These are phyloP conservation scores for Tachystola acroxantha DNA, from an alignment of 2,888 invertebrate genomes.

Conservation along the genomic window DNA sequence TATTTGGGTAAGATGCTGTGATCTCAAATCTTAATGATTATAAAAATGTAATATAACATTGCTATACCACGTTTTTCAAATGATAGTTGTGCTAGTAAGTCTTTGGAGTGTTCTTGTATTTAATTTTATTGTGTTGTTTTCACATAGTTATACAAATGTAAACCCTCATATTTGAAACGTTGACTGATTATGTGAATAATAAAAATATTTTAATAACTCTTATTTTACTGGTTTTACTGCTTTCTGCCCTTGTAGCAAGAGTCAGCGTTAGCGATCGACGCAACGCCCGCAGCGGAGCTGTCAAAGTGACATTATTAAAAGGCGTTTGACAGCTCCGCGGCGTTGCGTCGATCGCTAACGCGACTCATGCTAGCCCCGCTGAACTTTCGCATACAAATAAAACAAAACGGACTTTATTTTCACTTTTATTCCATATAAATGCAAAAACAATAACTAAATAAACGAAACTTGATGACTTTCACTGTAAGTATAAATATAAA, in stretches of 20 bases:
- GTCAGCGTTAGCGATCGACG: too few species aligned
- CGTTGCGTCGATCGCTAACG: too few species aligned
- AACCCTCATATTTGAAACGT: too few species aligned
- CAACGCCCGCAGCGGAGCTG: too few species aligned
- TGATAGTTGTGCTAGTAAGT: not conserved
- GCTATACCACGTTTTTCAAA: too few species aligned
- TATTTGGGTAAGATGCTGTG: not conserved
- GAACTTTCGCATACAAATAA: constrained; percentile 4
- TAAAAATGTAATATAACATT: too few species aligned
- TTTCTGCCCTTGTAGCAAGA: too few species aligned
- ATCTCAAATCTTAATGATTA: too few species aligned
- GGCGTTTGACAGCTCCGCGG: too few species aligned
- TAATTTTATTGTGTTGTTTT: not conserved
- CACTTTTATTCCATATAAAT: constrained; percentile 34
- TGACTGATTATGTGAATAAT: constrained; percentile 29
- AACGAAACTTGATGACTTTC: constrained; percentile 17
- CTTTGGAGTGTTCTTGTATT: not conserved
- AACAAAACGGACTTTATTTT: not conserved
- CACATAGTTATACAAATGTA: too few species aligned
- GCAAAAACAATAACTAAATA: constrained; percentile 20
- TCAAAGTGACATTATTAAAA: too few species aligned
- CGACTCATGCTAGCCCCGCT: too few species aligned
- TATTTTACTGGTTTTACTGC: not conserved
- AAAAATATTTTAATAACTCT: not conserved
- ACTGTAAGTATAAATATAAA: constrained; percentile 20